Base-by-base conservation (phyloP, 2,888 invertebrate species). In the Sinhomidia bicolor region DNA sequence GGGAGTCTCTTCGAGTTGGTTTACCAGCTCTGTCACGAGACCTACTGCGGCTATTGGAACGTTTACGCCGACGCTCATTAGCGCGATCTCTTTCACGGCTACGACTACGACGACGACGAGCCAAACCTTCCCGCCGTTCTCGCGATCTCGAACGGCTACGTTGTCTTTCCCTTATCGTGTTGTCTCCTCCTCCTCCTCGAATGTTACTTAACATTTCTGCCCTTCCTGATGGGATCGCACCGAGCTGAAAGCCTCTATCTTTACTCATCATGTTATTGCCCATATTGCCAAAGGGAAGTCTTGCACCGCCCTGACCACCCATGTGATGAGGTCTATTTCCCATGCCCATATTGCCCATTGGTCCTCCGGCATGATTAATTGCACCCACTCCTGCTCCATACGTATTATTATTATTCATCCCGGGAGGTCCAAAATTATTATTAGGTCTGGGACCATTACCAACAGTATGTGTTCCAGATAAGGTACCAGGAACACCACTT, bases 1-100 rank as follows among this genome's bases (percentile, higher is more conserved):
- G 44, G n/a, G 83, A 79, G 54, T 89, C 88, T 36, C 89, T 82
- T 29, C 89, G 47, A 23, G 71, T n/a, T n/a, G 74, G 60, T 14
- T 84, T 82, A 5, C 85, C 85, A 29, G 86, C 41, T 74, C 86
- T 78, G 10, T 82, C 84, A 5, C 83, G 85, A 23, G 87, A 84
- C 17, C 85, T 80, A 54, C 86, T 90, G 20, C 90, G 74, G 14
- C 81, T 81, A 23, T 65, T 76, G 1, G 88, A 88, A 9, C 68
- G 60, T 14, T 80, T 51, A 0, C 90, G 83, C 32, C 89, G 65
- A 20, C 78, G 41, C 17, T 86, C 82, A n/a, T 79, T 83, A 81
- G 14, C 57, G 9, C 86, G 76, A n/a, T 79, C 87, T 17, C 93
- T 90, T 6, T 92, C 92, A 32, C 91, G 91, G 78, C 93, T 93